A percentile compares a stretch with the other conserved stretches of the same genome.
Evolutionary conservation across 2,888 invertebrate genomes (phyloP).

Genomic region (Tuta absoluta): DNA sequence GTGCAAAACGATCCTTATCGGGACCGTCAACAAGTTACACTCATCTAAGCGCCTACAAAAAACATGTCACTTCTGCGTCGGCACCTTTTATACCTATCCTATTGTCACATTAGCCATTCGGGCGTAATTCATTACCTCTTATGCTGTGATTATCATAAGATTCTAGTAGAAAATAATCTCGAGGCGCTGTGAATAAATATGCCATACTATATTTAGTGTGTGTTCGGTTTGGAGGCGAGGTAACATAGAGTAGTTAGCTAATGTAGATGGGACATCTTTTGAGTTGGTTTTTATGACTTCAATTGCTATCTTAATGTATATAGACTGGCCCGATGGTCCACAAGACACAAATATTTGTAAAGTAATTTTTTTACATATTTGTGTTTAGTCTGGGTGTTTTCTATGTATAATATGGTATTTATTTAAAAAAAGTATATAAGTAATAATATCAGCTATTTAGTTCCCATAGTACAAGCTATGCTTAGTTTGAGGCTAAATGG

Average conservation of each 20-base stretch:
- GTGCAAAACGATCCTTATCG: slow-evolving; percentile 29
- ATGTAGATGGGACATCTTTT: neutral
- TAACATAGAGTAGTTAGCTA: neutral
- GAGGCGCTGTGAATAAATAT: slow-evolving; percentile 68
- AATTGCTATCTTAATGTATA: no score
- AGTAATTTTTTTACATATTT: no score
- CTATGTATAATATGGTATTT: no score
- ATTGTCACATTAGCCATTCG: slow-evolving; percentile 55
- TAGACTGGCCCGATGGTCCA: neutral
- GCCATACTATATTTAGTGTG: slow-evolving; percentile 70
- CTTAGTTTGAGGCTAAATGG: no score
- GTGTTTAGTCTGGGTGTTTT: no score
- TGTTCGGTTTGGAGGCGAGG: slow-evolving; percentile 6
- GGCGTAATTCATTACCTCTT: slow-evolving; percentile 74
- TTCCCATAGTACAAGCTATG: no score
- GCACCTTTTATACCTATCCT: slow-evolving; percentile 34
- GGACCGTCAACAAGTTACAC: slow-evolving; percentile 4
- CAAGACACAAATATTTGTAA: neutral
- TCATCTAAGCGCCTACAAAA: slow-evolving; percentile 26
- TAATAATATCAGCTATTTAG: no score
- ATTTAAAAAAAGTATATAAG: no score
- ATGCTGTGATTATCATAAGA: slow-evolving; percentile 73
- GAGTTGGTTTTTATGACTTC: neutral
- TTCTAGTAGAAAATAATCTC: slow-evolving; percentile 76
- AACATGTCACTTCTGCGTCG: slow-evolving; percentile 27